These are phyloP conservation scores for Ecliptopera silaceata DNA, from an alignment of 2,888 invertebrate genomes.

Conservation along the genomic window DNA sequence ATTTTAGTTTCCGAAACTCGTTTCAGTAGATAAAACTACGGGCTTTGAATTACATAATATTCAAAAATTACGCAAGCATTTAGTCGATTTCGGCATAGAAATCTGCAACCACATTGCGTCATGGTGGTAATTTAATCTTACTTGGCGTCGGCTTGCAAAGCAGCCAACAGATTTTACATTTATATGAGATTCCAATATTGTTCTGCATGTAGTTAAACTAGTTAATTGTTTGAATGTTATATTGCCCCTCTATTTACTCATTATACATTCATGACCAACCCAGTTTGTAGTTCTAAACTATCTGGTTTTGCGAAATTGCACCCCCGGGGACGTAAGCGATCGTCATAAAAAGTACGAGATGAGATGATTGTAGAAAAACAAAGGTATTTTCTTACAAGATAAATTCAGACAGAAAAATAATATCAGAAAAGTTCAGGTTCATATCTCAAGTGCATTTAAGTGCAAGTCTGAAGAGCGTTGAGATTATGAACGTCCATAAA, in stretches of 20 bases:
- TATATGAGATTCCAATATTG: background rate
- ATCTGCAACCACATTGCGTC: background rate
- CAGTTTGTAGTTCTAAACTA: conserved; percentile 10
- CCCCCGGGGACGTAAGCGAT: background rate
- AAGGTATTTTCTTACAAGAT: background rate
- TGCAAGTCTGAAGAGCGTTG: conserved; percentile 22
- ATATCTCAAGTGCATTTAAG: conserved; percentile 23
- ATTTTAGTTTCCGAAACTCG: too few relatives aligned
- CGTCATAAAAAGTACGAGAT: background rate
- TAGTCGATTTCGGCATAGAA: too few relatives aligned
- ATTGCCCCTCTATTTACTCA: conserved; percentile 1
- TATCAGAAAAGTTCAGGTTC: conserved; percentile 2
- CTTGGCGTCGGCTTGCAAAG: background rate
- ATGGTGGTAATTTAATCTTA: background rate
- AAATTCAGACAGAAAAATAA: background rate
- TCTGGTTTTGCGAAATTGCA: conserved; percentile 13
- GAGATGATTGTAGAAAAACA: background rate
- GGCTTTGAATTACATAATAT: too few relatives aligned
- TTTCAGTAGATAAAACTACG: too few relatives aligned
- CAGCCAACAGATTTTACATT: background rate
- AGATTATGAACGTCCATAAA: conserved; percentile 27
- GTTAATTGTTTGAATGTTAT: conserved; percentile 3
- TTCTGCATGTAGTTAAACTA: conserved; percentile 1
- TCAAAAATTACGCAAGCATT: too few relatives aligned
- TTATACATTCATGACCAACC: conserved; percentile 12